Conservation (phyloP, 2,113 vertebrate species). For the Bujurquina vittata region DNA sequence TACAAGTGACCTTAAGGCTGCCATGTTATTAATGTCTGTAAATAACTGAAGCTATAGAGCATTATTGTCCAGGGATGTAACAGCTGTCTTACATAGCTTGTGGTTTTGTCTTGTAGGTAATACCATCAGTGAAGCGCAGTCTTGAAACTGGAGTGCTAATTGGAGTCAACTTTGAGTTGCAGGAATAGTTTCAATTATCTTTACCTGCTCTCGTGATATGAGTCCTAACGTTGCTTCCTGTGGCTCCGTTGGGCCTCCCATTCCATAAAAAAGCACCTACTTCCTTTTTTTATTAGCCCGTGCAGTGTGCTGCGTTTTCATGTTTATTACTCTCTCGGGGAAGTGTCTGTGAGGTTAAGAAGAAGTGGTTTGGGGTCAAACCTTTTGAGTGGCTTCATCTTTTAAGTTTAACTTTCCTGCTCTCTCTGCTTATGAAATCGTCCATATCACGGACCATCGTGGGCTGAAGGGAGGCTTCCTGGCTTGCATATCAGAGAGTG, state of each 20-base stretch:
- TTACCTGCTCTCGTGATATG: neutral
- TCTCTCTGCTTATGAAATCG: neutral
- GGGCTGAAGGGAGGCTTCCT: neutral
- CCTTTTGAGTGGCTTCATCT: neutral
- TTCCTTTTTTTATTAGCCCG: constrained; percentile 4
- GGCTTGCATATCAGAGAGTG: neutral
- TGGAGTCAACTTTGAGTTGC: neutral
- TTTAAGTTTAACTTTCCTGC: neutral
- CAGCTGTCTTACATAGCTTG: constrained; percentile 14
- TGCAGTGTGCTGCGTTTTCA: neutral
- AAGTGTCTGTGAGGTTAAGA: neutral
- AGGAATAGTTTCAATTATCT: neutral
- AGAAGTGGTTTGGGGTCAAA: neutral
- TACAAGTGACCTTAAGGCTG: constrained; percentile 26
- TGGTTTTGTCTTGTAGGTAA: neutral
- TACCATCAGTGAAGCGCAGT: neutral
- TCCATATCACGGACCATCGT: neutral
- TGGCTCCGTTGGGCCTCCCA: neutral
- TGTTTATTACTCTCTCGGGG: constrained; percentile 6
- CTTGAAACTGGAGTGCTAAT: neutral
- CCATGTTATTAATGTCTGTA: constrained; percentile 10
- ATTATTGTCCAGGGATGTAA: constrained; percentile 43
- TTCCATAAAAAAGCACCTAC: neutral
- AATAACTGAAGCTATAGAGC: neutral
- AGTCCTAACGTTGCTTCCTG: neutral